phyloP scores from a whole-genome alignment of 23 tunicate genomes.

The Diplosoma virens region DNA sequence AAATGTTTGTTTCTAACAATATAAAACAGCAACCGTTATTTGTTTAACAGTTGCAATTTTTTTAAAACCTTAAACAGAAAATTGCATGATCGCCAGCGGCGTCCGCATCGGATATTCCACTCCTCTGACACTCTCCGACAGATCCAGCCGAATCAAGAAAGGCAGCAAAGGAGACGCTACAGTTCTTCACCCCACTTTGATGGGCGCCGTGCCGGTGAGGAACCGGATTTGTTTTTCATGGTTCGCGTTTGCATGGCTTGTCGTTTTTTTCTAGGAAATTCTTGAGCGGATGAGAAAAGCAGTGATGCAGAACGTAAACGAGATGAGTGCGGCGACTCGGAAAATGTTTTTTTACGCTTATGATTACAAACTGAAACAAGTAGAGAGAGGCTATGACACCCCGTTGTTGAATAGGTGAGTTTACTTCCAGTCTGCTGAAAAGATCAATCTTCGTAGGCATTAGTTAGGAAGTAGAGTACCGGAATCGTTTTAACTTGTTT shows the following conservation, averaged over 20 bases:
- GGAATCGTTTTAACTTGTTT: too few species aligned
- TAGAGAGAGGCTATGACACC: constrained; percentile 71
- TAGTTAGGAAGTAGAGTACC: too few species aligned
- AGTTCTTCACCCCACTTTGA: constrained; percentile 78
- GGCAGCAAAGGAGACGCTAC: constrained; percentile 88
- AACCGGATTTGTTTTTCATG: too few species aligned
- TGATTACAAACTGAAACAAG: constrained; percentile 69
- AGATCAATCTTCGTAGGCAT: too few species aligned
- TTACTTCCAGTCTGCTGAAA: too few species aligned
- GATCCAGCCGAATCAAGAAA: constrained; percentile 82
- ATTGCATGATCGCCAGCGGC: constrained; percentile 51
- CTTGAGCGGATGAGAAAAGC: constrained; percentile 96
- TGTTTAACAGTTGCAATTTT: too few species aligned
- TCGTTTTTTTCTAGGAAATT: constrained; percentile 60
- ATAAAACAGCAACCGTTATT: not conserved
- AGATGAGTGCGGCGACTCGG: constrained; percentile 31
- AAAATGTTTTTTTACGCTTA: constrained; percentile 72
- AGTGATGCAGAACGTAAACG: constrained; percentile 66
- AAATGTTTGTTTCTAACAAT: not conserved
- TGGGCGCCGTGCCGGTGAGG: constrained; percentile 93
- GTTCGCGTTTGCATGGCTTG: too few species aligned
- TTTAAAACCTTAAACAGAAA: too few species aligned
- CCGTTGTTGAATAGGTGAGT: constrained; percentile 69
- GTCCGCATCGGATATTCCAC: constrained; percentile 89
- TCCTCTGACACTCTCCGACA: constrained; percentile 89